These are phyloP conservation scores for Morone chrysops DNA, from an alignment of 2,113 vertebrate genomes.

Conservation along the genomic window DNA sequence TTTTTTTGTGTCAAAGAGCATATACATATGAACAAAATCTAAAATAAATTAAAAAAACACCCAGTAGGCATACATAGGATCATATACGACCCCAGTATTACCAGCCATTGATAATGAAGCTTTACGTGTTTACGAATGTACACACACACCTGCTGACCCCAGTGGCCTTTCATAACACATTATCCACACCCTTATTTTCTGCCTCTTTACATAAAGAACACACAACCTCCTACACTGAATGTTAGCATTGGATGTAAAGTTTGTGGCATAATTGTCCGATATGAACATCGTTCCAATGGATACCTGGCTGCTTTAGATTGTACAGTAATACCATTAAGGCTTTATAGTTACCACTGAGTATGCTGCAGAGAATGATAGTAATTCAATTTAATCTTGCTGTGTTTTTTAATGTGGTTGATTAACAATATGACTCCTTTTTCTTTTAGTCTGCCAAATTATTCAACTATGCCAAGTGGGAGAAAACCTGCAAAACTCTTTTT, in stretches of 20 bases:
- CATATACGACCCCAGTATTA: too few relatives aligned
- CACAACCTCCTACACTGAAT: too few relatives aligned
- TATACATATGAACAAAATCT: too few relatives aligned
- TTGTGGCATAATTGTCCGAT: too few relatives aligned
- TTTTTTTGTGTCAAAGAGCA: too few relatives aligned
- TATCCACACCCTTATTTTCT: background rate
- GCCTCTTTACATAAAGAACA: background rate
- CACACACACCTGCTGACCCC: background rate
- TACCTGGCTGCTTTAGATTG: background rate
- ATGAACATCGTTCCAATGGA: too few relatives aligned
- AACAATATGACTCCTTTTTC: conserved; percentile 49
- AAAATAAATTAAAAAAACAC: too few relatives aligned
- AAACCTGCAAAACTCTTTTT: conserved; percentile 89
- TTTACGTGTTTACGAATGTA: too few relatives aligned
- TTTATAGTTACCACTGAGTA: background rate
- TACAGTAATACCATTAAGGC: background rate
- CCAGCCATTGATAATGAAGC: too few relatives aligned
- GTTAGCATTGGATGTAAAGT: background rate
- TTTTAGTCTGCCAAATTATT: conserved; percentile 94
- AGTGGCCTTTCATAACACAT: background rate
- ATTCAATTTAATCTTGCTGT: background rate
- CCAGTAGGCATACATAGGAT: too few relatives aligned
- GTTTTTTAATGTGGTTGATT: conserved; percentile 14
- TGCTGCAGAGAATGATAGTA: background rate
- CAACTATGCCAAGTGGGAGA: conserved; percentile 92